Percentiles rank a stretch among this genome's conserved stretches.
Evolutionary conservation across 2,113 vertebrate species (phyloP).

Genomic region (Pseudorasbora parva): DNA sequence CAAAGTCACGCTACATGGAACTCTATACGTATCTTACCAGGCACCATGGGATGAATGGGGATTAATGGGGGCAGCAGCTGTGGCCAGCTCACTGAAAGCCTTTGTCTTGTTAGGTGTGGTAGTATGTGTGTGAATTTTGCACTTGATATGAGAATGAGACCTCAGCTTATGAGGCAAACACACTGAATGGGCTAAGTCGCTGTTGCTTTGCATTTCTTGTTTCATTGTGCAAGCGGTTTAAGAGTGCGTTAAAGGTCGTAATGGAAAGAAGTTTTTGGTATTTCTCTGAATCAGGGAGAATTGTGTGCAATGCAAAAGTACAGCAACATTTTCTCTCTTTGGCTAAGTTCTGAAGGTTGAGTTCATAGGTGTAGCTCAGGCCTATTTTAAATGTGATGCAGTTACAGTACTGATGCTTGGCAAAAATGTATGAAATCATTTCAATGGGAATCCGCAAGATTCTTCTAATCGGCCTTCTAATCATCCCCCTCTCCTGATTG

Average conservation of each 20-base stretch:
- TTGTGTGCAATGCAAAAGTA: not conserved
- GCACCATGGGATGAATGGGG: not conserved
- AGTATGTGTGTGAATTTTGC: not conserved
- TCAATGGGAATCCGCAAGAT: not conserved
- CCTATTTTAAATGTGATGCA: no score
- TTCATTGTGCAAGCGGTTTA: not conserved
- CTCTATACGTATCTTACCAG: slow-evolving; percentile 96
- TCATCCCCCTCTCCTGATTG: no score
- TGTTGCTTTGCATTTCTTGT: not conserved
- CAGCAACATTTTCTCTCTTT: not conserved
- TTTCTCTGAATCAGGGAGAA: not conserved
- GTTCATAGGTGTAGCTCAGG: not conserved
- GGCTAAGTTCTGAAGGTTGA: not conserved
- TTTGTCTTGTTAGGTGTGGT: slow-evolving; percentile 31
- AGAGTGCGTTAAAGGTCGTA: not conserved
- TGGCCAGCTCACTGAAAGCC: not conserved
- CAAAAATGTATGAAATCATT: not conserved
- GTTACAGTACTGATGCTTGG: no score
- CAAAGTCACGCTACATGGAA: slow-evolving; percentile 94
- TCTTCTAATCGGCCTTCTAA: no score
- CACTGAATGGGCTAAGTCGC: not conserved
- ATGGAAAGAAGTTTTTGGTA: not conserved
- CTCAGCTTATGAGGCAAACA: not conserved
- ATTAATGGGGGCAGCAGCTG: not conserved
- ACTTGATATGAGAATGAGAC: slow-evolving; percentile 3